Evolutionary conservation across 1,140 invertebrate species (phyloP).

Genomic region (Ptiloglossa arizonensis): DNA sequence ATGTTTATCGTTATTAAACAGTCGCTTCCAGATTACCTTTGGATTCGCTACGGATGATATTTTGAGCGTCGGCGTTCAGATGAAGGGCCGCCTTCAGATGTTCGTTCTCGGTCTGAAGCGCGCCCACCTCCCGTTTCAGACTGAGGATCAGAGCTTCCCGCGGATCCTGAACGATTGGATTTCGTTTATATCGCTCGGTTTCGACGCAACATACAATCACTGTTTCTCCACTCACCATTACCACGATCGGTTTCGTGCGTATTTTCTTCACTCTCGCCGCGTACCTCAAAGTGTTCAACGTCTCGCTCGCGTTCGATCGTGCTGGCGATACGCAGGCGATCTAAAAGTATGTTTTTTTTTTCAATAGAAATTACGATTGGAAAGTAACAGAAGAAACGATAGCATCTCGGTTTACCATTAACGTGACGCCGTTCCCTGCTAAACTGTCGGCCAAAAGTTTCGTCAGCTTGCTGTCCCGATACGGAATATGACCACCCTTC

Average conservation of each 20-base stretch:
- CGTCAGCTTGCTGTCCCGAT: slow-evolving; percentile 95
- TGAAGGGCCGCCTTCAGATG: slow-evolving; percentile 90
- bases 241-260: slow-evolving; percentile 93
- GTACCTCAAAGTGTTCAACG: slow-evolving; percentile 94
- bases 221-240: slow-evolving; percentile 88
- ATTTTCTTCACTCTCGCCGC: slow-evolving; percentile 94
- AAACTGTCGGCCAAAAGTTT: slow-evolving; percentile 96
- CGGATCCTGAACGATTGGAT: slow-evolving; percentile 87
- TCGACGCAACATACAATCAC: not conserved
- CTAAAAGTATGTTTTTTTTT: too few species aligned
- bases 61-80: slow-evolving; percentile 72
- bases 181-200: not conserved
- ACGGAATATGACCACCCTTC: slow-evolving; percentile 93
- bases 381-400: not conserved
- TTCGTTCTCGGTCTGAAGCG: slow-evolving; percentile 95
- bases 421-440: slow-evolving; percentile 96
- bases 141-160: slow-evolving; percentile 94
- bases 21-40: slow-evolving; percentile 55
- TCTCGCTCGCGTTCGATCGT: slow-evolving; percentile 93
- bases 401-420: slow-evolving; percentile 87
- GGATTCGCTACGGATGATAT: slow-evolving; percentile 57
- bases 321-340: slow-evolving; percentile 96
- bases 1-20: too few species aligned
- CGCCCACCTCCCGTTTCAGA: slow-evolving; percentile 93
- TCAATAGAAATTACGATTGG: too few species aligned